Evolutionary conservation across 1,140 invertebrate genomes (phyloP).

Genomic region (Ceratosolen solmsi): DNA sequence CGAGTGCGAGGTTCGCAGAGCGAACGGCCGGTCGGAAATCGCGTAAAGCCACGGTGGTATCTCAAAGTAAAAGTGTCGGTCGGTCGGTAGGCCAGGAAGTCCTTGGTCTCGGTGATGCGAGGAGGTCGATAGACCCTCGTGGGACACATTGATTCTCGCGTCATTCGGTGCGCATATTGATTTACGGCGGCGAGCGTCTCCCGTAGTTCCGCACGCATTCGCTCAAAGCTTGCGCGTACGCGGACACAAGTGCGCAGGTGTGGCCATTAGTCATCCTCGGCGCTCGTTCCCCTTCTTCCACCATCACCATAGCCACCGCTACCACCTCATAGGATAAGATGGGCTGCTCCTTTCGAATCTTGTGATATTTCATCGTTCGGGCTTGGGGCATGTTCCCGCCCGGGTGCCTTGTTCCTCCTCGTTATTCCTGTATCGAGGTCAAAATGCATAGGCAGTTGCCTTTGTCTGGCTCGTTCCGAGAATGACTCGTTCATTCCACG

Average conservation of each 20-base stretch:
- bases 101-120: not conserved
- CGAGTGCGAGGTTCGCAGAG: too few species aligned
- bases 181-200: not conserved
- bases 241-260: too few species aligned
- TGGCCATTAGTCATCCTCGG: constrained; percentile 42
- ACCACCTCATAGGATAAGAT: not conserved
- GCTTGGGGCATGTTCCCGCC: not conserved
- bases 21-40: too few species aligned
- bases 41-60: too few species aligned
- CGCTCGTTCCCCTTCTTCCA: too few species aligned
- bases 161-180: constrained; percentile 37
- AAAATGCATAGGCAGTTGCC: constrained; percentile 35
- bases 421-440: constrained; percentile 45
- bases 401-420: not conserved
- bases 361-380: constrained; percentile 38
- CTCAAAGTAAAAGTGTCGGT: too few species aligned
- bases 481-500: constrained; percentile 44
- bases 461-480: constrained; percentile 21
- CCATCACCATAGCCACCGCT: not conserved
- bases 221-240: too few species aligned
- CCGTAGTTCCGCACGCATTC: not conserved
- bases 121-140: not conserved
- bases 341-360: constrained; percentile 6
- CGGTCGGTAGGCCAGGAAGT: too few species aligned
- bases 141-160: constrained; percentile 26